These are phyloP conservation scores for Sycobia sp. DNA, from an alignment of 1,140 invertebrate species.

Conservation along the genomic window DNA sequence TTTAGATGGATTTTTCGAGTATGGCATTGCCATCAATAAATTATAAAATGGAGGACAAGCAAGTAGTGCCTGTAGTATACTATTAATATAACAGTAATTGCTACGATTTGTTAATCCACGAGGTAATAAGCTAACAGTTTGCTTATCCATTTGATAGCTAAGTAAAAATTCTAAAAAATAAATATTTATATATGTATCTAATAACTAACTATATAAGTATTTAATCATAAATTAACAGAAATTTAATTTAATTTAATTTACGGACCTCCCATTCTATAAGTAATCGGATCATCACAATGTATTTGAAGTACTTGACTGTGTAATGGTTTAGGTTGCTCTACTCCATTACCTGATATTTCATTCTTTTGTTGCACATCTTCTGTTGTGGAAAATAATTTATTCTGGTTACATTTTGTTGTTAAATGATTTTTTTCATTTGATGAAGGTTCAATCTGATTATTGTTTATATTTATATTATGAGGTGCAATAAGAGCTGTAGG, in stretches of 20 bases:
- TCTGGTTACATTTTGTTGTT: constrained; percentile 32
- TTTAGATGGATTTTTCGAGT: constrained; percentile 64
- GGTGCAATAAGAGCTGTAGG: constrained; percentile 40
- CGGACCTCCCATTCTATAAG: constrained; percentile 70
- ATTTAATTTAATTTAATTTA: constrained; percentile 1
- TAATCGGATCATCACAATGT: constrained; percentile 65
- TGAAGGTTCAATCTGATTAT: constrained; percentile 11
- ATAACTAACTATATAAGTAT: constrained; percentile 24
- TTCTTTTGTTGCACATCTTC: constrained; percentile 31
- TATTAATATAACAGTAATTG: constrained; percentile 96
- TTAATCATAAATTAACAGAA: too few species aligned
- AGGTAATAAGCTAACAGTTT: constrained; percentile 76
- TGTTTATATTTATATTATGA: constrained; percentile 22
- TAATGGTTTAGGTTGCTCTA: constrained; percentile 1
- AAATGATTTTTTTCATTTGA: constrained; percentile 18
- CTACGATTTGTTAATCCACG: constrained; percentile 77
- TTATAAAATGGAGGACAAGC: constrained; percentile 94
- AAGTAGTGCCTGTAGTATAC: constrained; percentile 85
- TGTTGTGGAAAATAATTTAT: neutral
- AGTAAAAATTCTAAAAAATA: constrained; percentile 72
- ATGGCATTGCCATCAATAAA: constrained; percentile 75
- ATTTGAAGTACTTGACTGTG: constrained; percentile 40
- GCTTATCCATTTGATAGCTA: constrained; percentile 75
- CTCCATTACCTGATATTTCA: neutral
- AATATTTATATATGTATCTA: too few species aligned